These are phyloP conservation scores for Nesoenas mayeri DNA, from an alignment of 2,113 vertebrate genomes.

Conservation along the genomic window DNA sequence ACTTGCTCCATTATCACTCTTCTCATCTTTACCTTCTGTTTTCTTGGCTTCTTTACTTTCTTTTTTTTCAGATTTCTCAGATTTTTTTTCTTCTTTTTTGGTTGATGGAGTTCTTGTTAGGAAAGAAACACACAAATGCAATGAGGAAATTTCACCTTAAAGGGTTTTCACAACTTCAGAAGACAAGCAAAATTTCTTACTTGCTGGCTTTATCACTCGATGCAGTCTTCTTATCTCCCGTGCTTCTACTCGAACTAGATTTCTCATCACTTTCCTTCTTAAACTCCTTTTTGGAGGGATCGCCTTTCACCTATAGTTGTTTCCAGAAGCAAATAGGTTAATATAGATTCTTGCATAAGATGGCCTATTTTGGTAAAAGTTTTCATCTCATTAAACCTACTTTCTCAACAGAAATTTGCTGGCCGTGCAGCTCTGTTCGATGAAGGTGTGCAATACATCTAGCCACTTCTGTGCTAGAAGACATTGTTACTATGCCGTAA, in stretches of 20 bases:
- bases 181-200: constrained; percentile 60
- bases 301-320: constrained; percentile 86
- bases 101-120: constrained; percentile 80
- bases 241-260: constrained; percentile 78
- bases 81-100: constrained; percentile 95
- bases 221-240: constrained; percentile 84
- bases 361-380: not conserved
- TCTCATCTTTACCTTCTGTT: constrained; percentile 84
- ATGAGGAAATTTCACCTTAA: constrained; percentile 11
- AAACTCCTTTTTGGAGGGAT: constrained; percentile 95
- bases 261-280: constrained; percentile 95
- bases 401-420: constrained; percentile 96
- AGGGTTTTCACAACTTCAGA: not conserved
- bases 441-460: constrained; percentile 93
- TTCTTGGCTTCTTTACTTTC: constrained; percentile 91
- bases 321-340: constrained; percentile 15
- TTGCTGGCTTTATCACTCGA: constrained; percentile 82
- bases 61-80: constrained; percentile 90
- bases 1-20: constrained; percentile 80
- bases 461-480: constrained; percentile 89
- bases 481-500: constrained; percentile 96
- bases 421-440: constrained; percentile 93
- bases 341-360: not conserved
- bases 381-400: constrained; percentile 71
- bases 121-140: constrained; percentile 10